Percentiles rank a stretch among this genome's conserved stretches.
Conservation (phyloP, 2,888 invertebrate species). For the Dolomedes plantarius region DNA sequence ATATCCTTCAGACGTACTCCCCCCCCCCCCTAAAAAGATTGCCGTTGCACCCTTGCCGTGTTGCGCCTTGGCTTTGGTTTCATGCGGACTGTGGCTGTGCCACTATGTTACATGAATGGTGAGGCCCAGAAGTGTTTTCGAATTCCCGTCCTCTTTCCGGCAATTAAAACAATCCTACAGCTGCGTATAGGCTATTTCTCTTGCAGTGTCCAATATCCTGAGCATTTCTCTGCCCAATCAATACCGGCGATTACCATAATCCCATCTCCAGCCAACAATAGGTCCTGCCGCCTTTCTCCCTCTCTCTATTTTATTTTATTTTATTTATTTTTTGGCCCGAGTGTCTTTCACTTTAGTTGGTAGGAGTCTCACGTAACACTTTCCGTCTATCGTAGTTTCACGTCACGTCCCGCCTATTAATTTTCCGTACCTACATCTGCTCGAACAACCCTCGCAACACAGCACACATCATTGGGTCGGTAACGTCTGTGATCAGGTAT, state of each 20-base stretch:
- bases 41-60: too few relatives aligned
- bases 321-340: background rate
- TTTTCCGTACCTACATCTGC: constrained; percentile 44
- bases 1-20: too few relatives aligned
- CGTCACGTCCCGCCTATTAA: constrained; percentile 53
- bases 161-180: too few relatives aligned
- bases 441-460: constrained; percentile 33
- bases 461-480: constrained; percentile 33
- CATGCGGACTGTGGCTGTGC: too few relatives aligned
- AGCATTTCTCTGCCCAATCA: background rate
- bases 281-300: background rate
- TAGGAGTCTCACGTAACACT: background rate
- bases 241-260: background rate
- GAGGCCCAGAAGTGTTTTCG: too few relatives aligned
- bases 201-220: background rate
- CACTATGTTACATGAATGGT: too few relatives aligned
- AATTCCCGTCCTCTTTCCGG: too few relatives aligned
- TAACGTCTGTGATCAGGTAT: constrained; percentile 9
- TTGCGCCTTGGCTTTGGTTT: too few relatives aligned
- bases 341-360: background rate
- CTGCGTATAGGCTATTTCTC: too few relatives aligned
- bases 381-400: constrained; percentile 13
- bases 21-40: too few relatives aligned
- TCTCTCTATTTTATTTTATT: too few relatives aligned
- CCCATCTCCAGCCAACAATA: background rate